A percentile compares a stretch with the other conserved stretches of the same genome.
phyloP scores from a whole-genome alignment of 2,888 invertebrate species.

The Merodon equestris region DNA sequence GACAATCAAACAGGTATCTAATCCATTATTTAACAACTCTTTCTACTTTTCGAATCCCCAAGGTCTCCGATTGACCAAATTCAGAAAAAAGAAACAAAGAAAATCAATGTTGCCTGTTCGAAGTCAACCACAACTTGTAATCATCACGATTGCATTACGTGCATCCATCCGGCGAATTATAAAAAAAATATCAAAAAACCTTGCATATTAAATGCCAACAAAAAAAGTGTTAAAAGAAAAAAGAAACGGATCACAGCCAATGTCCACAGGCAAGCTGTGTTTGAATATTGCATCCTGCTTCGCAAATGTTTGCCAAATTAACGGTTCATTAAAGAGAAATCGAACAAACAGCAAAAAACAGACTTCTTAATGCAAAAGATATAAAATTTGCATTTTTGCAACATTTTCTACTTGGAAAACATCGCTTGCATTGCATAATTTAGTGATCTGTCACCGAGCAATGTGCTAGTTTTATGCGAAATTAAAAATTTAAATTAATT shows the following conservation, averaged over 20 bases:
- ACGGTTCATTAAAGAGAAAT: neutral
- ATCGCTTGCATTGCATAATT: slow-evolving; percentile 35
- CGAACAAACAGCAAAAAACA: slow-evolving; percentile 3
- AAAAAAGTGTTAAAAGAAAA: neutral
- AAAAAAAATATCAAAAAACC: too few species aligned
- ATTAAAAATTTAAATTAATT: slow-evolving; percentile 32
- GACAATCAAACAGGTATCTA: too few species aligned
- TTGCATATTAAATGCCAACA: neutral
- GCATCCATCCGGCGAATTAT: slow-evolving; percentile 13
- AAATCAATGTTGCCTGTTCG: neutral
- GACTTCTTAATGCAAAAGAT: neutral
- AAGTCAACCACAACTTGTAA: slow-evolving; percentile 26
- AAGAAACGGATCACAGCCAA: slow-evolving; percentile 4
- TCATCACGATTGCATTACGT: slow-evolving; percentile 23
- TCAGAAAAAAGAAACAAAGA: too few species aligned
- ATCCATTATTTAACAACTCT: too few species aligned
- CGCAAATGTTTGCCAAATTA: slow-evolving; percentile 40
- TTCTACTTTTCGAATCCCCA: too few species aligned
- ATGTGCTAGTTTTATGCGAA: slow-evolving; percentile 12
- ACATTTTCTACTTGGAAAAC: slow-evolving; percentile 14
- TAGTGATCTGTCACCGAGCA: neutral
- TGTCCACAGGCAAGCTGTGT: slow-evolving; percentile 36
- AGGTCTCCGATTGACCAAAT: too few species aligned
- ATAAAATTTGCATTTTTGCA: slow-evolving; percentile 55
- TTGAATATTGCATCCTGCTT: slow-evolving; percentile 61